These are phyloP conservation scores for Erebia aethiops DNA, from an alignment of 2,888 invertebrate genomes.

Conservation along the genomic window DNA sequence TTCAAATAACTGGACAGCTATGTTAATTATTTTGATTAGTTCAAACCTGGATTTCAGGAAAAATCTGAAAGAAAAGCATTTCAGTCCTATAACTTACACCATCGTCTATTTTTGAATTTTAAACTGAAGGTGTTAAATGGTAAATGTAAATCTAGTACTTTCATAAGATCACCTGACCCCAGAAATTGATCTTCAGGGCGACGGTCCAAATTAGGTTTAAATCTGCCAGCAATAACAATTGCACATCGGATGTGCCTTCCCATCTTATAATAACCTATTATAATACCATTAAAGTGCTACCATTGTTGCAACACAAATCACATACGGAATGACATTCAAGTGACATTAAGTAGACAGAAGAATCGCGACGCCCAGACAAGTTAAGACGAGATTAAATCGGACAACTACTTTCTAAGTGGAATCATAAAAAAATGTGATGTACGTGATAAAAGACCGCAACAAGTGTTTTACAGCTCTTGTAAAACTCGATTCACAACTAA, in stretches of 20 bases:
- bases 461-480: constrained; percentile 3
- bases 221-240: constrained; percentile 38
- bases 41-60: too few species aligned
- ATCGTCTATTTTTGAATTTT: too few species aligned
- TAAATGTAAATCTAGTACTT: not conserved
- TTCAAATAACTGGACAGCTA: not conserved
- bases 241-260: constrained; percentile 41
- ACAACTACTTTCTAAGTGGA: constrained; percentile 49
- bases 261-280: constrained; percentile 42
- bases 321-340: constrained; percentile 47
- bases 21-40: not conserved
- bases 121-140: not conserved
- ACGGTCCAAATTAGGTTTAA: constrained; percentile 21
- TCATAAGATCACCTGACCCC: constrained; percentile 1
- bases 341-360: constrained; percentile 61
- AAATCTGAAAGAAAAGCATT: too few species aligned
- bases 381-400: constrained; percentile 42
- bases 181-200: constrained; percentile 31
- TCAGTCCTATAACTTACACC: too few species aligned
- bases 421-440: constrained; percentile 23
- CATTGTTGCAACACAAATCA: constrained; percentile 41
- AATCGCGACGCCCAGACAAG: constrained; percentile 59
- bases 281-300: constrained; percentile 44
- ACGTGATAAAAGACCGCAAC: constrained; percentile 6
- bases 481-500: constrained; percentile 1